These are phyloP conservation scores for Morinoia aosen DNA, from an alignment of 2,888 invertebrate species.

Conservation along the genomic window DNA sequence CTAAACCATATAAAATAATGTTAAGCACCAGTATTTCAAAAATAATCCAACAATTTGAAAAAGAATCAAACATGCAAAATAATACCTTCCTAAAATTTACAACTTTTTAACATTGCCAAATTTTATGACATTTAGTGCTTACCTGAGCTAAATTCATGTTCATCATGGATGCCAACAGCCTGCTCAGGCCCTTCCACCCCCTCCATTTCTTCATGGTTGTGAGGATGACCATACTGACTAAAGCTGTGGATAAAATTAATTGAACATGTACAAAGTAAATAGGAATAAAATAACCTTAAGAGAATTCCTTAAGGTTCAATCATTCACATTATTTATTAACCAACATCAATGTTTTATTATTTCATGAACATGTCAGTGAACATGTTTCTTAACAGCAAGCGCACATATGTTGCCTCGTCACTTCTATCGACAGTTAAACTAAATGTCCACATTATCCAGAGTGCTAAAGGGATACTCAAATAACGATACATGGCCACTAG, in stretches of 20 bases:
- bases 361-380: too few relatives aligned
- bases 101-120: background rate
- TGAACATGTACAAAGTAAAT: background rate
- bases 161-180: background rate
- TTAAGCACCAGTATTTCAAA: background rate
- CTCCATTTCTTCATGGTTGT: constrained; percentile 61
- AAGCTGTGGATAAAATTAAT: background rate
- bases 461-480: too few relatives aligned
- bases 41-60: background rate
- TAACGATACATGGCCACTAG: too few relatives aligned
- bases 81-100: background rate
- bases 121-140: background rate
- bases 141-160: background rate
- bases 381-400: too few relatives aligned
- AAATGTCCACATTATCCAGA: too few relatives aligned
- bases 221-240: constrained; percentile 29
- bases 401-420: too few relatives aligned
- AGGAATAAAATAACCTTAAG: background rate
- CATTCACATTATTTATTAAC: too few relatives aligned
- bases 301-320: too few relatives aligned
- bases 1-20: background rate
- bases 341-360: too few relatives aligned
- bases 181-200: constrained; percentile 29
- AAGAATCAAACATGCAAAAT: background rate
- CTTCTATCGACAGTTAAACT: too few relatives aligned